These are phyloP conservation scores for Pedetes capensis DNA, from an alignment of 2,113 vertebrate genomes.

Conservation along the genomic window DNA sequence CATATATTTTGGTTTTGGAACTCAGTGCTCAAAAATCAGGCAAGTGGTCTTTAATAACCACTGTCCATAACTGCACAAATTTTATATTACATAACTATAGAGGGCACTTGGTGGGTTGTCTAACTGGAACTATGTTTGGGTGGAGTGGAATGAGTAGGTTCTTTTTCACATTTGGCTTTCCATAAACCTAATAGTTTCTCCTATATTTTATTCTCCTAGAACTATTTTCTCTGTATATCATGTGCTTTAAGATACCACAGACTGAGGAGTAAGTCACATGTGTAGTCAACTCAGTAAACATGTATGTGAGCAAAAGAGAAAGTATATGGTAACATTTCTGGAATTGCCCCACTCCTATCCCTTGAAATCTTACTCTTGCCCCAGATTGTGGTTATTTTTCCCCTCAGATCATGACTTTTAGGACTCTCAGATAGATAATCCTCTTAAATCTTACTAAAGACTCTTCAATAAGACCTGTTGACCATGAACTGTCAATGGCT, in stretches of 20 bases:
- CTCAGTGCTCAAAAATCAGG: background rate
- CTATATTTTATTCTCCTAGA: background rate
- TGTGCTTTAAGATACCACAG: background rate
- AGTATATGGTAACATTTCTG: background rate
- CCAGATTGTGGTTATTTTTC: background rate
- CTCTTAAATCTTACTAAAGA: background rate
- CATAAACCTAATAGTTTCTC: background rate
- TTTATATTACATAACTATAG: rapidly evolving
- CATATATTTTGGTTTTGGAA: background rate
- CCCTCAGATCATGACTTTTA: background rate
- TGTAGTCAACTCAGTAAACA: background rate
- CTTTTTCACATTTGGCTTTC: background rate
- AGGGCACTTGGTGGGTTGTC: background rate
- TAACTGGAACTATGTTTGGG: background rate
- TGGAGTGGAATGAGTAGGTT: background rate
- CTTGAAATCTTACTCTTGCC: background rate
- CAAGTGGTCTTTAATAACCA: background rate
- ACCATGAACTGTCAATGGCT: background rate
- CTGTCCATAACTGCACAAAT: rapidly evolving
- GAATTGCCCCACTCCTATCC: background rate
- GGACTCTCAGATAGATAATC: background rate
- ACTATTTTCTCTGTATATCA: background rate
- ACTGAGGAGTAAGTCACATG: background rate
- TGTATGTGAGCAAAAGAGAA: background rate
- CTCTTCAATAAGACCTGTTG: background rate